Conservation (phyloP, 1,140 invertebrate species). For the Reticulitermes speratus region DNA sequence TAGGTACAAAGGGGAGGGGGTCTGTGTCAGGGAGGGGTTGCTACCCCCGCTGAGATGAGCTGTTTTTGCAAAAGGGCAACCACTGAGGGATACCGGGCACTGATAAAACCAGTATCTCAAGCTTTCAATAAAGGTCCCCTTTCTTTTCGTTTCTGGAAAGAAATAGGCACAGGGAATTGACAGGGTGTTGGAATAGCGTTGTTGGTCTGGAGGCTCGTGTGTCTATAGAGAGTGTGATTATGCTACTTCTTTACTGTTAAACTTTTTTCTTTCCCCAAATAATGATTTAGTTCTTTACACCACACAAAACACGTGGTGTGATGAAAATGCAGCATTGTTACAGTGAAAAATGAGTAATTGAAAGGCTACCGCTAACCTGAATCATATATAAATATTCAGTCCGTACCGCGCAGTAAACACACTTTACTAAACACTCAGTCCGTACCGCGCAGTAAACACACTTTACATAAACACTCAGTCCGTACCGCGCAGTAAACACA, state of each 20-base stretch:
- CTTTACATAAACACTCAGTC: too few species aligned
- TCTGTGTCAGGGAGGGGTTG: not conserved
- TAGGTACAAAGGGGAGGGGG: not conserved
- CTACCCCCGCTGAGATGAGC: conserved; percentile 3
- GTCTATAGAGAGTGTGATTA: not conserved
- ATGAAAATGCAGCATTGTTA: too few species aligned
- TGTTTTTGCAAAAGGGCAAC: conserved; percentile 18
- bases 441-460: too few species aligned
- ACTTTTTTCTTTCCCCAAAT: not conserved
- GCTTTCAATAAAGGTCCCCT: not conserved
- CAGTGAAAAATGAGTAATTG: too few species aligned
- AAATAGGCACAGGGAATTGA: not conserved
- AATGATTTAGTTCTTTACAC: not conserved
- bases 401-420: too few species aligned
- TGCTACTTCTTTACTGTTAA: not conserved
- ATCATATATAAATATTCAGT: too few species aligned
- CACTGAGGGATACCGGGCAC: not conserved
- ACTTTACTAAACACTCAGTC: too few species aligned
- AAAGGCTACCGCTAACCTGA: too few species aligned
- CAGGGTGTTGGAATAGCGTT: not conserved
- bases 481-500: too few species aligned
- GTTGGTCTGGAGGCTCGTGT: not conserved
- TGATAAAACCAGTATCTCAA: not conserved
- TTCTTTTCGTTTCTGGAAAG: not conserved
- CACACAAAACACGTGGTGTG: not conserved